A percentile compares a stretch with the other conserved stretches of the same genome.
Conservation (phyloP, 2,113 vertebrate genomes). For the Microcebus ravelobensis region DNA sequence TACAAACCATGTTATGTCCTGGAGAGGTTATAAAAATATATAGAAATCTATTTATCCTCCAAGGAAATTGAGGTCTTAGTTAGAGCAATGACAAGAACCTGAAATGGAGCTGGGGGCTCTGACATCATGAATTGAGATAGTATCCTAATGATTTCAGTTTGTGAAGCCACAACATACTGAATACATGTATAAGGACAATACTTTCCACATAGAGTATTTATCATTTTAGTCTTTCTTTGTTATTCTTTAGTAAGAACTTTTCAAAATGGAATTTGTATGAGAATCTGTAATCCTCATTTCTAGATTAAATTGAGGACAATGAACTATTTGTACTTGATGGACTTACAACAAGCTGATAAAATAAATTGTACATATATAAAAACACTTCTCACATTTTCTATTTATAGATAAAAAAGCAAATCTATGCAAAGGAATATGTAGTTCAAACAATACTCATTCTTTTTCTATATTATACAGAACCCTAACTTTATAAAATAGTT, state of each 20-base stretch:
- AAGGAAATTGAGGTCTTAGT: slow-evolving; percentile 56
- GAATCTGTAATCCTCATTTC: not conserved
- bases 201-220: not conserved
- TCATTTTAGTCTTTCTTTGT: slow-evolving; percentile 32
- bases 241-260: slow-evolving; percentile 17
- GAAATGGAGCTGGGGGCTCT: slow-evolving; percentile 14
- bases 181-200: slow-evolving; percentile 49
- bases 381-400: slow-evolving; percentile 30
- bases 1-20: slow-evolving; percentile 48
- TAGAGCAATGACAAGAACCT: slow-evolving; percentile 59
- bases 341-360: slow-evolving; percentile 33
- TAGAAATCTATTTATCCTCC: slow-evolving; percentile 63
- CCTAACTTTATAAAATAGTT: slow-evolving; percentile 49
- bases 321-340: not conserved
- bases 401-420: not conserved
- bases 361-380: not conserved
- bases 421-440: not conserved
- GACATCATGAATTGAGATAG: slow-evolving; percentile 49
- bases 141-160: slow-evolving; percentile 56
- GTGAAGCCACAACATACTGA: not conserved
- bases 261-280: slow-evolving; percentile 50
- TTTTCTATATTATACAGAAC: not conserved
- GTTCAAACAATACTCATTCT: not conserved
- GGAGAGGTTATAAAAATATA: slow-evolving; percentile 67
- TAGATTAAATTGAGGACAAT: slow-evolving; percentile 39